Evolutionary conservation across 2,888 invertebrate species (phyloP).

Genomic region (Alloplasta piceator): DNA sequence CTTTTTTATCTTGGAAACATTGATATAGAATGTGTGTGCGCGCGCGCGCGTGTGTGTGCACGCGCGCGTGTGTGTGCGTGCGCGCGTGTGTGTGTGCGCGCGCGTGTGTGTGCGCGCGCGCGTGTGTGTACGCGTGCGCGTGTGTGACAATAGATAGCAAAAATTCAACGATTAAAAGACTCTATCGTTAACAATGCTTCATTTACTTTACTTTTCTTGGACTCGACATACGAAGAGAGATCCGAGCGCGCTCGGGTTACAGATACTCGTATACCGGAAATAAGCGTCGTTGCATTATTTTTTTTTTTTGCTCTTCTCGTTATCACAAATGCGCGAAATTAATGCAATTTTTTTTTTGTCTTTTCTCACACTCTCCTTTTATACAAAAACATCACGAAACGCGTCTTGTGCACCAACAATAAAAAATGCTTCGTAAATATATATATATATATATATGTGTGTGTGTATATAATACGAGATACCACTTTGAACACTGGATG

Average conservation of each 20-base stretch:
- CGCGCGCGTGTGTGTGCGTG: too few species aligned
- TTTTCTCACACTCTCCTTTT: slow-evolving; percentile 9
- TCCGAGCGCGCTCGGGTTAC: neutral
- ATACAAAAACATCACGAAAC: slow-evolving; percentile 25
- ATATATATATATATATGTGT: too few species aligned
- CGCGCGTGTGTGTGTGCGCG: too few species aligned
- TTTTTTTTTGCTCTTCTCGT: slow-evolving; percentile 27
- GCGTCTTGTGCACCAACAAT: slow-evolving; percentile 65
- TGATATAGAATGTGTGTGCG: slow-evolving; percentile 79
- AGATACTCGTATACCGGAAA: slow-evolving; percentile 52
- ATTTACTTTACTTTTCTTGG: slow-evolving; percentile 23
- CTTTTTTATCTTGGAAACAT: slow-evolving; percentile 79
- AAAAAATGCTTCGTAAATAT: slow-evolving; percentile 74
- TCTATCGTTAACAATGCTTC: slow-evolving; percentile 69
- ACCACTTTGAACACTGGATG: slow-evolving; percentile 71
- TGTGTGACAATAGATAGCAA: slow-evolving; percentile 81
- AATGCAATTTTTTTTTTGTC: slow-evolving; percentile 23
- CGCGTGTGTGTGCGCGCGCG: too few species aligned
- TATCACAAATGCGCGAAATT: slow-evolving; percentile 63
- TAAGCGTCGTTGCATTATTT: slow-evolving; percentile 59
- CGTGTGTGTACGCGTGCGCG: slow-evolving; percentile 79
- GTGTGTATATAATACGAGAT: slow-evolving; percentile 19
- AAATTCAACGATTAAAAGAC: slow-evolving; percentile 82
- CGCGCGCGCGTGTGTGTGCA: slow-evolving; percentile 66
- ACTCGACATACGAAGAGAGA: slow-evolving; percentile 11